Conservation (phyloP, 2,888 invertebrate genomes). For the Meghimatium bilineatum region DNA sequence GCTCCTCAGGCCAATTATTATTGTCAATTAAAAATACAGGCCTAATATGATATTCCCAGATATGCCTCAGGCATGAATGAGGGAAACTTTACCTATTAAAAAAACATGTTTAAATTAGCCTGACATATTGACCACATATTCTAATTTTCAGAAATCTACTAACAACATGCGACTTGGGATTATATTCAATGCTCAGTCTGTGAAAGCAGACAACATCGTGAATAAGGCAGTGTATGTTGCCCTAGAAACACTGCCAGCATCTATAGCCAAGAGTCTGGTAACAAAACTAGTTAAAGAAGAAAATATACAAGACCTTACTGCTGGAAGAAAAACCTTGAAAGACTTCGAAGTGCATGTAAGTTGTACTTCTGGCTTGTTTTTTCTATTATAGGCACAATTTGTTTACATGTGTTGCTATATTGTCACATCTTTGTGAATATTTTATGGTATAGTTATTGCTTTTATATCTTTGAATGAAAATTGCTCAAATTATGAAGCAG, state of each 20-base stretch:
- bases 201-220: constrained; percentile 55
- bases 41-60: no score
- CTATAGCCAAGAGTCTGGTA: constrained; percentile 78
- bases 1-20: no score
- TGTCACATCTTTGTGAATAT: neutral
- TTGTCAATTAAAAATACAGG: no score
- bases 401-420: neutral
- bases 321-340: constrained; percentile 75
- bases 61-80: no score
- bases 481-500: no score
- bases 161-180: constrained; percentile 78
- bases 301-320: constrained; percentile 72
- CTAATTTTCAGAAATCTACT: constrained; percentile 74
- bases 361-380: neutral
- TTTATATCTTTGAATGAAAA: neutral
- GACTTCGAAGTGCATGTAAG: constrained; percentile 78
- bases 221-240: constrained; percentile 77
- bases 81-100: no score
- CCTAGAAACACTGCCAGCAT: constrained; percentile 73
- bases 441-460: neutral
- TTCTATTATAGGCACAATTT: neutral
- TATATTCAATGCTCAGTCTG: constrained; percentile 74
- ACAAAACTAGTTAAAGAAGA: constrained; percentile 79
- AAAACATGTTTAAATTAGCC: no score
- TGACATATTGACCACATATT: neutral